Base-by-base conservation (phyloP, 2,888 invertebrate genomes). In the Altica lythri region DNA sequence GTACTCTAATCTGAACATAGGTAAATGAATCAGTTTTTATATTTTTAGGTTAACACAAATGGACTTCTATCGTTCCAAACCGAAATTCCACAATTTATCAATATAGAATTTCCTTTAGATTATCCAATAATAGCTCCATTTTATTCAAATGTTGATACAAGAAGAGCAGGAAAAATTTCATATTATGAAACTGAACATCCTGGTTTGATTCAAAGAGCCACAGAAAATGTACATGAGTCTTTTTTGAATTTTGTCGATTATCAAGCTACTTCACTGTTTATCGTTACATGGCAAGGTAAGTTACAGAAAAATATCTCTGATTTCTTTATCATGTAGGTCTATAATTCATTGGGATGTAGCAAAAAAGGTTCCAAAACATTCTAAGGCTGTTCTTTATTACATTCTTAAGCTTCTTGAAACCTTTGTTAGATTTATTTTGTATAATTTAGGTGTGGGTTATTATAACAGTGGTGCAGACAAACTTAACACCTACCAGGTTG, bases 111-210 rank as follows among this genome's bases (percentile, higher is more conserved):
- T 73, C 94, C 95, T 0, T 78, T 94, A 65, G 92, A 89, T 59
- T 92, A 92, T 74, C 90, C 95, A 0, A 83, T 91, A 1, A 91
- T 97, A 65, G 92, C 95, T 0, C 91, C 92, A 0, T 88, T 95
- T 66, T 94, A 96, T 74, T 86, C 92, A 0, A 95, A 97, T 75
- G 84, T 96, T 2, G 96, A 97, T 72, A 92, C 89, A 0, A 81
- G 86, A 1, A 78, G 77, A 6, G 79, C 83, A 1, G 93, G 95
- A 8, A 77, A 80, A 3, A 84, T 95, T 59, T 88, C 85, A 65
- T 91, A 89, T 72, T 81, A 84, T 60, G 86, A 89, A 72, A 85
- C 87, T 0, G 76, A 82, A 57, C 81, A 86, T 58, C 76, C 80
- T 0, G 79, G 80, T 32, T 73, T 85, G n/a, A 70, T 90, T 18